Conservation (phyloP, 2,888 invertebrate species). For the Leptarthrus brevirostris region DNA sequence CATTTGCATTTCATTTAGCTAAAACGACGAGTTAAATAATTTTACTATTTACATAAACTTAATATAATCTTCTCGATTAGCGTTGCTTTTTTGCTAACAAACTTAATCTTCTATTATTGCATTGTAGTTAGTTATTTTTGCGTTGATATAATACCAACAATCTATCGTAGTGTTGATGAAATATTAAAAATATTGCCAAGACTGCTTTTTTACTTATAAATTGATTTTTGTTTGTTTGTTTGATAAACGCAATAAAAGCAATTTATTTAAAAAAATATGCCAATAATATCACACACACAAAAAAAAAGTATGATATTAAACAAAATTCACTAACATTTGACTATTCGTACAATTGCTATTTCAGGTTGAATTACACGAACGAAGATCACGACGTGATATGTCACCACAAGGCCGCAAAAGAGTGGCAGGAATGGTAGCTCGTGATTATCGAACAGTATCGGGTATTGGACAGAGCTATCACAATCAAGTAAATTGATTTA, state of each 20-base stretch:
- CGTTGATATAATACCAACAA: constrained; percentile 6
- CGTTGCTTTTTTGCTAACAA: background rate
- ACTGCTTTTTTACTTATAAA: background rate
- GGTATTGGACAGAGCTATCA: constrained; percentile 68
- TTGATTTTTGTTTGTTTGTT: too few relatives aligned
- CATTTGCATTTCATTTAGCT: background rate
- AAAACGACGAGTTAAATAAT: background rate
- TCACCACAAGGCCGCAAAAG: constrained; percentile 81
- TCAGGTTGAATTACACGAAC: constrained; percentile 73
- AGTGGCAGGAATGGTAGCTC: constrained; percentile 75
- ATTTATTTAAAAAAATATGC: too few relatives aligned
- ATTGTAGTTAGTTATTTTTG: constrained; percentile 8
- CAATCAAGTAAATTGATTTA: constrained; percentile 63
- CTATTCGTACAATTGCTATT: constrained; percentile 58
- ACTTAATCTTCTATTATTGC: background rate
- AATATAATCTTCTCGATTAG: too few relatives aligned
- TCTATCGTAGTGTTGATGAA: constrained; percentile 28
- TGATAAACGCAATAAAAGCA: too few relatives aligned
- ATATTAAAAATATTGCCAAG: background rate
- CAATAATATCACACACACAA: too few relatives aligned
- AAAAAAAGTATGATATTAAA: background rate
- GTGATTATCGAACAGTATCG: constrained; percentile 69
- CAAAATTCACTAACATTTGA: constrained; percentile 56
- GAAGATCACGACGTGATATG: constrained; percentile 85
- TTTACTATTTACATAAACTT: background rate